Base-by-base conservation (phyloP, 2,113 vertebrate genomes). In the Buteo buteo region DNA sequence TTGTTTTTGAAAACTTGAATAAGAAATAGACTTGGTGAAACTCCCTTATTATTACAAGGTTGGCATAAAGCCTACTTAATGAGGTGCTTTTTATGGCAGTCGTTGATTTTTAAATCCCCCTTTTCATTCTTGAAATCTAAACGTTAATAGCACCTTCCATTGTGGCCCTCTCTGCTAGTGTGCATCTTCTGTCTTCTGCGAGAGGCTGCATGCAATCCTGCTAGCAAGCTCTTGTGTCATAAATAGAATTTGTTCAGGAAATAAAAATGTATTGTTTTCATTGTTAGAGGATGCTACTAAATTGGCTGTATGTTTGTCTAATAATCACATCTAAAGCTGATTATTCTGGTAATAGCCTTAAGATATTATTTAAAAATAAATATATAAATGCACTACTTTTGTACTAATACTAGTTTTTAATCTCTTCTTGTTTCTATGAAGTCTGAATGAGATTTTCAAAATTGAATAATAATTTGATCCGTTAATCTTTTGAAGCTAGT, bases 391-490 rank as follows among this genome's bases (percentile, higher is more conserved):
- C 98, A 98, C 98, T 98, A 98, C 98, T 99, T 98, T 99, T 98
- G 98, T 99, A 98, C 96, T 98, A 98, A 98, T 98, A 97, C 98
- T 98, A 98, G 96, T 98, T 98, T 99, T 99, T 99, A 99, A 99
- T 99, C 99, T 99, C 98, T 98, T 97, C 98, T 98, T 99, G 98
- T 99, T 99, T 99, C 99, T 98, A 78, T 99, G 98, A 99, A 99
- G 99, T 99, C 98, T 99, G 98, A 98, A 99, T 99, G 99, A 99
- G 99, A 99, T 99, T 99, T 99, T 99, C 98, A 98, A 99, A 99
- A 99, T 99, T 99, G 99, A 99, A 99, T 99, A 99, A 99, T 99
- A 99, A 99, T 99, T 99, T 99, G 98, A 99, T 99, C 98, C 99
- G 99, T 99, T 99, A 99, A 99, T 99, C 99, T 99, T 98, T 98